Percentiles rank a stretch among this genome's conserved stretches.
Evolutionary conservation across 92 coral and sea anemone genomes (phyloP).

Genomic region (Hydrozoanthus gracilis): DNA sequence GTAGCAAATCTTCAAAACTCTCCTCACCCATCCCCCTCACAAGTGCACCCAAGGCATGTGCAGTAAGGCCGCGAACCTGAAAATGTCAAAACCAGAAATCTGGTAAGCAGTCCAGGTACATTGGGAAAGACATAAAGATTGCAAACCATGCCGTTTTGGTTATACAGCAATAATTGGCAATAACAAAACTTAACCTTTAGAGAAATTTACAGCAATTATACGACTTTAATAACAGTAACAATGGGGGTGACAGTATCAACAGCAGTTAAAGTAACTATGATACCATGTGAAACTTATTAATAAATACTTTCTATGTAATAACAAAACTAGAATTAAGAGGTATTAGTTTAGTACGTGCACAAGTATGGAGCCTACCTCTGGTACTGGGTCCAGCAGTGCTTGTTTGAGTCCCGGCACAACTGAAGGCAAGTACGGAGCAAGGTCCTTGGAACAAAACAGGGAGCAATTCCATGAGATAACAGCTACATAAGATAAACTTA

Average conservation of each 20-base stretch:
- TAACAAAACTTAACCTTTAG: too few species aligned
- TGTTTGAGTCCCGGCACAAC: constrained; percentile 97
- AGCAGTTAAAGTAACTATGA: too few species aligned
- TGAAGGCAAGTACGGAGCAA: constrained; percentile 87
- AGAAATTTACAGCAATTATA: not conserved
- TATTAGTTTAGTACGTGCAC: not conserved
- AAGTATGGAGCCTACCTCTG: constrained; percentile 72
- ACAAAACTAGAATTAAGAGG: too few species aligned
- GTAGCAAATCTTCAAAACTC: constrained; percentile 86
- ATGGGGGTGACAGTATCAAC: not conserved
- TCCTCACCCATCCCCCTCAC: constrained; percentile 99
- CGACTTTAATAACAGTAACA: not conserved
- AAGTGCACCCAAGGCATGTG: constrained; percentile 98
- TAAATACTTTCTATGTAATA: too few species aligned
- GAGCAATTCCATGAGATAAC: too few species aligned
- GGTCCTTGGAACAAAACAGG: constrained; percentile 71
- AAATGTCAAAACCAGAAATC: not conserved
- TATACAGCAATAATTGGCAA: too few species aligned
- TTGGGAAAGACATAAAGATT: too few species aligned
- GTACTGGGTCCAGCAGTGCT: constrained; percentile 95
- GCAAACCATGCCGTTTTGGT: not conserved
- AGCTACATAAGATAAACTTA: not conserved
- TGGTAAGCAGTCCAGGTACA: not conserved
- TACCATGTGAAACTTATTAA: too few species aligned
- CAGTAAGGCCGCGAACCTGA: constrained; percentile 93